Evolutionary conservation across 2,113 vertebrate species (phyloP).

Genomic region (Sitta europaea): DNA sequence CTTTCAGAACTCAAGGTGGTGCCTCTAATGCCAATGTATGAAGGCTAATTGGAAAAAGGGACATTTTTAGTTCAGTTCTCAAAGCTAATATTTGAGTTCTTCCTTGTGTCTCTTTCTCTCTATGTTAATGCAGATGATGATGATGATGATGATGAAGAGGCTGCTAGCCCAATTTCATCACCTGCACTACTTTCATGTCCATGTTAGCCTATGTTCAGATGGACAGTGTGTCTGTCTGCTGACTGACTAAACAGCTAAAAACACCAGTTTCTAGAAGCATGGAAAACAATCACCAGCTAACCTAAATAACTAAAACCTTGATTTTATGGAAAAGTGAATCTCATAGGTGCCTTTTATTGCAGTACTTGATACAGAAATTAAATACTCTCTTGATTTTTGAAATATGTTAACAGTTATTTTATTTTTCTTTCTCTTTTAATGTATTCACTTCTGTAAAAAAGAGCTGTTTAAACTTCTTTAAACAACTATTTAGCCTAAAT

Average conservation of each 20-base stretch:
- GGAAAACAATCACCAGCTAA: rapidly evolving
- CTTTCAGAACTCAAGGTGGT: neutral
- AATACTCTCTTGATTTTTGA: neutral
- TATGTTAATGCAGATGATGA: neutral
- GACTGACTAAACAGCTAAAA: neutral
- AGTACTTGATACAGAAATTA: neutral
- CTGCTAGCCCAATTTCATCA: neutral
- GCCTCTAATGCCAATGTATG: neutral
- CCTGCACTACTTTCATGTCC: neutral
- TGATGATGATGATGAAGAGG: neutral
- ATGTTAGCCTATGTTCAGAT: neutral
- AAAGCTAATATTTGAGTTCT: neutral
- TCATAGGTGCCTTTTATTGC: neutral
- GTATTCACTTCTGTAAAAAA: neutral
- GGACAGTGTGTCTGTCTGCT: neutral
- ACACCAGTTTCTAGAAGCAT: neutral
- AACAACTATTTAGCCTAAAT: neutral
- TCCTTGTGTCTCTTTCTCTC: neutral
- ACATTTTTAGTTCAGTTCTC: neutral
- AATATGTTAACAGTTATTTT: neutral
- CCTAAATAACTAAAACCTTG: neutral
- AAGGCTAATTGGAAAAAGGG: neutral
- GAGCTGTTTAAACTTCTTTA: neutral
- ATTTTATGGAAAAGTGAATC: neutral
- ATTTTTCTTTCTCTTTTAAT: neutral